Base-by-base conservation (phyloP, 2,113 vertebrate species). In the Antechinus stuartii region DNA sequence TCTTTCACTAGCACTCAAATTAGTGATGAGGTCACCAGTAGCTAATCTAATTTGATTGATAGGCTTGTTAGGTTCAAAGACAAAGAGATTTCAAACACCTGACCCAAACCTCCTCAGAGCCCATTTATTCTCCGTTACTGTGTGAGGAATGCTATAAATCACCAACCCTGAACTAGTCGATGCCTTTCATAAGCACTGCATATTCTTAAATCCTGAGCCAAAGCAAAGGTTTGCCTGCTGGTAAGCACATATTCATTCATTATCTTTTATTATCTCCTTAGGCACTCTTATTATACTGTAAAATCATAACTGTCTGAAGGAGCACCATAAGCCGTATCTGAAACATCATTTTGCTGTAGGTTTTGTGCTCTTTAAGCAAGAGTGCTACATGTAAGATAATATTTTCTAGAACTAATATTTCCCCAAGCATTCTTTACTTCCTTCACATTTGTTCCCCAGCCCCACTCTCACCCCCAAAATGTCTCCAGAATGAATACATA, bases 401-500 rank as follows among this genome's bases (percentile, higher is more conserved):
- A 46, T 95, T 95, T 96, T 50, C 42, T 95, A 91, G 61, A 96
- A 94, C 94, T 96, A 94, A 89, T 96, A 97, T 98, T 95, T 56
- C 42, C 52, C 26, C 76, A 97, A 94, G 92, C 55, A 12, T 68
- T 94, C n/a, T 96, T 97, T 95, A 1, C 2, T 96, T 93, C 94
- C 91, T 91, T 57, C 49, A 90, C 19, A 50, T 30, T 47, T 46
- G 5, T 57, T 93, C 42, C 93, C 90, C n/a, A 68, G 35, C 7
- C 68, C n/a, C 14, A 42, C n/a, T 22, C 16, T 16, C 68, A 35
- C 10, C 50, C 54, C 16, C 16, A 0, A n/a, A 84, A 42, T 84
- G 68, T 8, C 16, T 84, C 68, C n/a, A 42, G n/a, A 84, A 84
- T 84, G 19, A 42, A n/a, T n/a, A 42, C 12, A 84, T 42, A 42